These are phyloP conservation scores for Drosophila ambigua DNA, from an alignment of 1,140 invertebrate genomes.

Conservation along the genomic window DNA sequence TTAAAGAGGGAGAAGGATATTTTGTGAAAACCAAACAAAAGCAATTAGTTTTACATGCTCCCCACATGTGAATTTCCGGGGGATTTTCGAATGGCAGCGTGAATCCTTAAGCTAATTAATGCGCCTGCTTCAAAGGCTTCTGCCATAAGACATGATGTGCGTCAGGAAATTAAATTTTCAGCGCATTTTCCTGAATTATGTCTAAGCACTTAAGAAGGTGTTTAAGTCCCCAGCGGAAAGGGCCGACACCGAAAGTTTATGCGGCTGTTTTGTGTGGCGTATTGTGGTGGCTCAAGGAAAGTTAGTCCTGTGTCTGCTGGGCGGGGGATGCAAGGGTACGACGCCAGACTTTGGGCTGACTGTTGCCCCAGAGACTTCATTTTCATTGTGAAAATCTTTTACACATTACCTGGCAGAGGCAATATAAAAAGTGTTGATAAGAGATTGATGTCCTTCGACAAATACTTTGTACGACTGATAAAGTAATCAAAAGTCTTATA, in stretches of 20 bases:
- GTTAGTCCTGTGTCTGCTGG: too few relatives aligned
- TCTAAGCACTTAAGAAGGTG: conserved; percentile 47
- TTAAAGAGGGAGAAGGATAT: too few relatives aligned
- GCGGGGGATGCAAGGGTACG: too few relatives aligned
- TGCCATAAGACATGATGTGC: conserved; percentile 6
- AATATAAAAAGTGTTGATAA: too few relatives aligned
- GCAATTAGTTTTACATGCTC: conserved; percentile 32
- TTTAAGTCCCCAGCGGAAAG: conserved; percentile 12
- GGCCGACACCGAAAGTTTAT: conserved; percentile 18
- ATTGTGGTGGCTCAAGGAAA: too few relatives aligned
- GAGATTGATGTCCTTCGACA: too few relatives aligned
- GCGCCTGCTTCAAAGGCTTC: conserved; percentile 25
- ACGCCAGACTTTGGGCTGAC: too few relatives aligned
- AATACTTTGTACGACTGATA: too few relatives aligned
- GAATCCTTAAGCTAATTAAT: conserved; percentile 29
- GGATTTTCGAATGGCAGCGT: conserved; percentile 10
- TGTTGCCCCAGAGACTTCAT: too few relatives aligned
- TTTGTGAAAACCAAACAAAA: conserved; percentile 1
- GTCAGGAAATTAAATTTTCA: conserved; percentile 39
- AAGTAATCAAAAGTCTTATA: too few relatives aligned
- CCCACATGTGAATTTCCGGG: conserved; percentile 17
- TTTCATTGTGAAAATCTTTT: too few relatives aligned
- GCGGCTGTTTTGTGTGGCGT: neutral
- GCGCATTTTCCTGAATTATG: conserved; percentile 40
- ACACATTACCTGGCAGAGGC: too few relatives aligned